Percentiles rank a stretch among this genome's conserved stretches.
These are phyloP conservation scores for Ailurus styani DNA, from an alignment of 2,113 vertebrate species.

Conservation along the genomic window DNA sequence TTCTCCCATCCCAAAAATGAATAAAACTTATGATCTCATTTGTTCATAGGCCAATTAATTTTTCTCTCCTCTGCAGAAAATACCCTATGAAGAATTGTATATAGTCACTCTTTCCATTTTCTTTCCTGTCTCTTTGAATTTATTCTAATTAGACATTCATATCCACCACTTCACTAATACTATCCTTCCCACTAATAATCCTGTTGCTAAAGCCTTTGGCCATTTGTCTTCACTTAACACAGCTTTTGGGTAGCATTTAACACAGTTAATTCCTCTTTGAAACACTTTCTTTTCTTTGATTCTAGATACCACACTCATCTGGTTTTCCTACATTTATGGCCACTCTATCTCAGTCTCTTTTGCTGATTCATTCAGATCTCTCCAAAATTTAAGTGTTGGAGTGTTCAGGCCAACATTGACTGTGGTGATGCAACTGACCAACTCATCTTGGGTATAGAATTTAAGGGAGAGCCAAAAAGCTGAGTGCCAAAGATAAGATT, in stretches of 20 bases:
- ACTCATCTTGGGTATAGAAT: background rate
- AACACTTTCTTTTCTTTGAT: background rate
- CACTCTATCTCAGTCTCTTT: background rate
- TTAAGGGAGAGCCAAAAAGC: background rate
- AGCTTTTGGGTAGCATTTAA: background rate
- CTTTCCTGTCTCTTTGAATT: background rate
- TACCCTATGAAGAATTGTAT: background rate
- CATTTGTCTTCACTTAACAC: background rate
- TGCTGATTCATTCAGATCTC: background rate
- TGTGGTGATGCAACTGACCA: background rate
- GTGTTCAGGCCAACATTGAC: rapidly evolving
- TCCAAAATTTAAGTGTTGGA: background rate
- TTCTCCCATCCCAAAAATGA: background rate
- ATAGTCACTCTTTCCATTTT: background rate
- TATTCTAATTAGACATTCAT: background rate
- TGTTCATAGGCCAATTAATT: background rate
- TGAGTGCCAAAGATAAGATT: background rate
- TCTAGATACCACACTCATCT: background rate
- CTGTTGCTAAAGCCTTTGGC: background rate
- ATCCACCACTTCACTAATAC: background rate
- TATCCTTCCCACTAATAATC: background rate
- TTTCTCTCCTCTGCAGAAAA: background rate
- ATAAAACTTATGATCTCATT: background rate
- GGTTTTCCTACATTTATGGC: background rate
- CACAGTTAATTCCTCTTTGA: background rate